Base-by-base conservation (phyloP, 1,140 invertebrate species). In the Drosophila repleta region DNA sequence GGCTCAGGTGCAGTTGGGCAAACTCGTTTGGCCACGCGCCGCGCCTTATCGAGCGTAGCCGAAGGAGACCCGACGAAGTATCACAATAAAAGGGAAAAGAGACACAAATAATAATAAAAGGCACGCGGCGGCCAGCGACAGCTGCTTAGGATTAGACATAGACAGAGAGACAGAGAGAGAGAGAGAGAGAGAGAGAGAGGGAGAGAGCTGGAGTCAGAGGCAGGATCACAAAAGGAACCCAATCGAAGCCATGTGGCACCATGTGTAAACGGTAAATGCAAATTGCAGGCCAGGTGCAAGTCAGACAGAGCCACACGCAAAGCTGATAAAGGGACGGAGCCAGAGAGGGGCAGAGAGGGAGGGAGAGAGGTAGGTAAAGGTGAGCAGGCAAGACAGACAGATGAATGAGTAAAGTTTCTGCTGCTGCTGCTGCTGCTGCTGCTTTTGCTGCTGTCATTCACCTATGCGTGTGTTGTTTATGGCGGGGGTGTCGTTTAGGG, bases 261-360 rank as follows among this genome's bases (percentile, higher is more conserved):
- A 73, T 74, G 63, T 83, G 76, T 70, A 73, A 88, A 88, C 76
- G 79, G 84, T 76, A 71, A 87, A 88, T 89, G 83, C 79, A 88
- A 88, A 88, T 88, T 88, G 79, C 72, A 79, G 79, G 83, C 83
- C 83, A 88, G 83, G 83, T 88, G 83, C 84, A 88, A 87, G 61
- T 32, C 79, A 73, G 79, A 76, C 62, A 60, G 51, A 75, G 56
- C 67, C 71, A 83, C 75, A 78, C 61, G 60, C 52, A 63, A 55
- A 72, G 57, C 48, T 70, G 49, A 49, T 57, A 71, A 57, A 32
- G 29, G 32, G 45, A 64, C 43, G 15, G 11, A 15, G 11, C 3
- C 13, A 67, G 64, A 58, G n/a, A 11, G 0, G 41, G 15, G 29
- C 18, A 24, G 39, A 18, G n/a, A 21, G 56, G 29, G n/a, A 24